Conservation (phyloP, 2,113 vertebrate species). For the Oncorhynchus tshawytscha region DNA sequence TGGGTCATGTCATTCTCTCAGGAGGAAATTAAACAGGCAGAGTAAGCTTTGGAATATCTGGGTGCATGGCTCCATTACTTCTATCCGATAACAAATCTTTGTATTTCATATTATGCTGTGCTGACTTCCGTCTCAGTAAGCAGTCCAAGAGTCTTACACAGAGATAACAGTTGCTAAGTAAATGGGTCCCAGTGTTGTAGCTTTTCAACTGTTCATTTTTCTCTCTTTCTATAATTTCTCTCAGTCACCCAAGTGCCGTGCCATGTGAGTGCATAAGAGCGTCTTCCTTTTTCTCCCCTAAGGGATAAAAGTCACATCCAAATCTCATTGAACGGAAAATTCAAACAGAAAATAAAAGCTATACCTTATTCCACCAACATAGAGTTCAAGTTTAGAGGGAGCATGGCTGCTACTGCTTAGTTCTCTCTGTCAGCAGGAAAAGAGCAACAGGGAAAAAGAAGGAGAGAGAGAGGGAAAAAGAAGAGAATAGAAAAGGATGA, state of each 20-base stretch:
- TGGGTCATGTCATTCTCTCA: constrained; percentile 63
- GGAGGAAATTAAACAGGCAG: constrained; percentile 63
- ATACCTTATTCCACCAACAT: constrained; percentile 64
- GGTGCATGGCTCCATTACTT: constrained; percentile 64
- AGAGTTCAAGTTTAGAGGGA: constrained; percentile 63
- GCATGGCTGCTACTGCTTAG: constrained; percentile 44
- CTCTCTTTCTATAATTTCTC: constrained; percentile 29
- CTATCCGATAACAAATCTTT: constrained; percentile 67
- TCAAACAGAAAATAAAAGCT: constrained; percentile 72
- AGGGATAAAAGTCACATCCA: constrained; percentile 75
- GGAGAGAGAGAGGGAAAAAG: neutral
- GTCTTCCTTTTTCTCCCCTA: constrained; percentile 56
- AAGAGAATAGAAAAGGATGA: constrained; percentile 16
- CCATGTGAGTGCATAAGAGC: constrained; percentile 55
- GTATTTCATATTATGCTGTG: constrained; percentile 66
- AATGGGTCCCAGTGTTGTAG: constrained; percentile 61
- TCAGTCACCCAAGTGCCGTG: constrained; percentile 47
- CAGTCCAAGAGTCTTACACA: constrained; percentile 69
- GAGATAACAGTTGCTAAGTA: constrained; percentile 68
- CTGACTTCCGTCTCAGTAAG: constrained; percentile 61
- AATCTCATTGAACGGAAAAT: constrained; percentile 74
- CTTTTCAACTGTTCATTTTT: constrained; percentile 46
- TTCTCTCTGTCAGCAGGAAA: constrained; percentile 63
- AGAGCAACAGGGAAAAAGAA: constrained; percentile 12
- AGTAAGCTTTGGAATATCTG: constrained; percentile 63